Percentiles rank a stretch among this genome's conserved stretches.
Evolutionary conservation across 1,140 invertebrate genomes (phyloP).

Genomic region (Pachyrhynchus sulphureomaculatus): DNA sequence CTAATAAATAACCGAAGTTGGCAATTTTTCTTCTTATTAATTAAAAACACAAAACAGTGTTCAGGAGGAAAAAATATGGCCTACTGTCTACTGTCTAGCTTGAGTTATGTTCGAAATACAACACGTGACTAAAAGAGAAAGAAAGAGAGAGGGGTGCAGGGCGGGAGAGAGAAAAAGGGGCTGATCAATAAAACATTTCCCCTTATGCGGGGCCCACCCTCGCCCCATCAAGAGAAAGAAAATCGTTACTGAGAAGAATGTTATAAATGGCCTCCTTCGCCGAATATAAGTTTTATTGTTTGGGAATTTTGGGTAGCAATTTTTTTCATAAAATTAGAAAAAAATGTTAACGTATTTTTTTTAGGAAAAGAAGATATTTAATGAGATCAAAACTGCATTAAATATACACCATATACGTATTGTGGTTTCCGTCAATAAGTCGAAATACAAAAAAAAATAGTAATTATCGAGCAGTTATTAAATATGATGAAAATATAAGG

Average conservation of each 20-base stretch:
- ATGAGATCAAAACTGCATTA: no score
- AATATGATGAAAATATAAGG: no score
- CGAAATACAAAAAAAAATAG: no score
- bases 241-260: slow-evolving; percentile 49
- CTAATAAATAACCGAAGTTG: slow-evolving; percentile 13
- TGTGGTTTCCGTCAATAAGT: no score
- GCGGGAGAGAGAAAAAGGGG: slow-evolving; percentile 36
- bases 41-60: slow-evolving; percentile 33
- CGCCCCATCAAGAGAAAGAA: slow-evolving; percentile 43
- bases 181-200: slow-evolving; percentile 51
- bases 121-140: slow-evolving; percentile 44
- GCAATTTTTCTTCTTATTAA: slow-evolving; percentile 36
- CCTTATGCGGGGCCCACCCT: slow-evolving; percentile 34
- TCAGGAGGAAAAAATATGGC: slow-evolving; percentile 26
- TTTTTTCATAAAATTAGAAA: no score
- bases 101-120: slow-evolving; percentile 45
- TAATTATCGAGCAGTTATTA: no score
- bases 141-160: slow-evolving; percentile 30
- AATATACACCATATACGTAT: no score
- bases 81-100: slow-evolving; percentile 40
- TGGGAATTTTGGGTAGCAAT: background rate
- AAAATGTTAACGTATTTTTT: no score
- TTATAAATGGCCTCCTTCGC: slow-evolving; percentile 38
- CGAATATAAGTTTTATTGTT: slow-evolving; percentile 25
- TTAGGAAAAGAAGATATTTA: no score